Conservation (phyloP, 2,797 vertebrate genomes). For the Propithecus deckenii region DNA sequence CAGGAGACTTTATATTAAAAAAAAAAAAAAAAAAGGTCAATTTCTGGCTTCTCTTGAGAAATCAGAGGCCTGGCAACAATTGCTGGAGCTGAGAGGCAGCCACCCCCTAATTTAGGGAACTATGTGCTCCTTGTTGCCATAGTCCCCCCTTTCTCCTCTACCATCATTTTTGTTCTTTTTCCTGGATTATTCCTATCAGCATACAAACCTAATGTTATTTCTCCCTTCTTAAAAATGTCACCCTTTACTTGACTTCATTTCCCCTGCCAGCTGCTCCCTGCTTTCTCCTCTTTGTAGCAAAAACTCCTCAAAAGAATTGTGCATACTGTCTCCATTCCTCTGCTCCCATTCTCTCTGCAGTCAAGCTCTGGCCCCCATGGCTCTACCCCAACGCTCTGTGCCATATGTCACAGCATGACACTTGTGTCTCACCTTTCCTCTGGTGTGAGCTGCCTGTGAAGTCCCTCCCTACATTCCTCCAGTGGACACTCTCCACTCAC, state of each 20-base stretch:
- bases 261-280: not conserved
- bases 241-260: not conserved
- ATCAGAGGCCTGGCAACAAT: not conserved
- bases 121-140: not conserved
- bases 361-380: not conserved
- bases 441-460: not conserved
- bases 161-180: not conserved
- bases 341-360: not conserved
- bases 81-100: not conserved
- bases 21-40: not conserved
- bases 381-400: not conserved
- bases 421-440: not conserved
- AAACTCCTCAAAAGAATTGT: not conserved
- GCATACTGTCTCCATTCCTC: not conserved
- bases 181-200: not conserved
- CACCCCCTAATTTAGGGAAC: not conserved
- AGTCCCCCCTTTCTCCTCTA: not conserved
- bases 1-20: not conserved
- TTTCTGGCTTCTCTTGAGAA: slow-evolving; percentile 46
- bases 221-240: not conserved
- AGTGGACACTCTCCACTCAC: not conserved
- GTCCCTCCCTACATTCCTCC: not conserved
- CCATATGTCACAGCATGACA: not conserved
- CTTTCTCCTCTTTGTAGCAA: not conserved
- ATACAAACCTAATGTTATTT: not conserved